Evolutionary conservation across 2,888 invertebrate genomes (phyloP).

Genomic region (Ornithoptera priamus): DNA sequence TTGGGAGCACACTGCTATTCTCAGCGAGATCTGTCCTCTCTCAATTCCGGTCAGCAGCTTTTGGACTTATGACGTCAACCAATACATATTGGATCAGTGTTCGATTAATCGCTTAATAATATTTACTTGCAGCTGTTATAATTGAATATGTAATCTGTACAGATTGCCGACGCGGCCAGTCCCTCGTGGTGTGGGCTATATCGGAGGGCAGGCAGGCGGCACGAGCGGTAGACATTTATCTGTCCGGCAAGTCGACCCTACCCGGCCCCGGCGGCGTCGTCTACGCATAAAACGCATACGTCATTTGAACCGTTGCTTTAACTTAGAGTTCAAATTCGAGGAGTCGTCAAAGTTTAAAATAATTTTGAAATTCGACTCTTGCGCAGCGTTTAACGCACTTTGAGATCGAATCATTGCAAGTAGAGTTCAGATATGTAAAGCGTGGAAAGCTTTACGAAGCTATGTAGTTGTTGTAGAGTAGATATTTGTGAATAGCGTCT

Average conservation of each 20-base stretch:
- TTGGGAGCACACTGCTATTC: too few relatives aligned
- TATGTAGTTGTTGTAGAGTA: slow-evolving; percentile 13
- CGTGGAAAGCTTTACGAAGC: background rate
- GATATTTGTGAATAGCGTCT: background rate
- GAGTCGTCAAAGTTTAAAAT: background rate
- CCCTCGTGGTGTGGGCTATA: slow-evolving; percentile 99
- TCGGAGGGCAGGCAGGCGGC: slow-evolving; percentile 99
- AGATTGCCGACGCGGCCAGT: slow-evolving; percentile 99
- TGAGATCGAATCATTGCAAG: background rate
- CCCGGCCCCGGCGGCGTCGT: slow-evolving; percentile 97
- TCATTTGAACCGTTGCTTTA: background rate
- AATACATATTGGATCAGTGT: too few relatives aligned
- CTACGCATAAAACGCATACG: slow-evolving; percentile 38
- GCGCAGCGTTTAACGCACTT: slow-evolving; percentile 1
- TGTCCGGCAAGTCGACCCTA: slow-evolving; percentile 88
- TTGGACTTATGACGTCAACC: too few relatives aligned
- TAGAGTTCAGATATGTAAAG: slow-evolving; percentile 1
- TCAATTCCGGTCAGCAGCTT: too few relatives aligned
- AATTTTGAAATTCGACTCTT: background rate
- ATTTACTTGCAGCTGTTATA: background rate
- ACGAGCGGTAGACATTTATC: slow-evolving; percentile 92
- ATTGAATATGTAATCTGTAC: slow-evolving; percentile 25
- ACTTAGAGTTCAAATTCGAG: slow-evolving; percentile 5
- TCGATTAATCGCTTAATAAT: too few relatives aligned
- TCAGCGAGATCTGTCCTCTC: too few relatives aligned